Evolutionary conservation across 1,140 invertebrate species (phyloP), one percentile per base, ranked within the genome.

Genomic region (Thalassaphorura encarpata): DNA sequence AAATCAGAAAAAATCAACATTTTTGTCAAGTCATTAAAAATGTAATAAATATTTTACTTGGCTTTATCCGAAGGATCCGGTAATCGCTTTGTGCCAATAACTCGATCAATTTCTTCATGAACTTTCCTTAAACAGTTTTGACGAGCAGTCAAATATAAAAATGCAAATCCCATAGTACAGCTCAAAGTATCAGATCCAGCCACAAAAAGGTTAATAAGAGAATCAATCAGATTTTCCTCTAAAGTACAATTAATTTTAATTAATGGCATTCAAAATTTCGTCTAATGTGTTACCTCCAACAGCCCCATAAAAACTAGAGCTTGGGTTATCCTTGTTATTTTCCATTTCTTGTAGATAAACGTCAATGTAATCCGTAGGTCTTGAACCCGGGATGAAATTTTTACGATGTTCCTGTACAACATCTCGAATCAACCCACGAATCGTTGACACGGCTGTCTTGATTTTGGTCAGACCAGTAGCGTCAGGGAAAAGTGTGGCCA

Each of bases 111-210:
- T 75, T 92, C 87, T 48, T 78, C 75, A 56, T 85, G 84, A 0
- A 84, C 84, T 69, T 82, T 83, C 51, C 73, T 77, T 66, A 91
- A 88, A 2, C 89, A 78, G 18, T 85, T 76, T n/a, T 83, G 86
- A 66, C 85, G 77, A 39, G 81, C 69, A 1, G 89, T 77, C 56
- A 92, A 70, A 60, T 86, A 82, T 48, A 89, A 77, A 49, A 92
- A 83, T 39, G 81, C 78, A 66, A 87, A 88, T n/a, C 80, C 79
- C 60, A 88, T 71, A 26, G 80, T 80, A 65, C 87, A 87, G 24
- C 78, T 81, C 0, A 85, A 86, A 0, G 86, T 89, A 69, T 89
- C 85, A 0, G 85, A 83, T 1, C 85, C 85, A 24, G 84, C 86
- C 71, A 87, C 81, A 48, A 78, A 63, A n/a, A n/a, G n/a, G n/a